phyloP scores from a whole-genome alignment of 2,113 vertebrate genomes.

The Holacanthus passer region DNA sequence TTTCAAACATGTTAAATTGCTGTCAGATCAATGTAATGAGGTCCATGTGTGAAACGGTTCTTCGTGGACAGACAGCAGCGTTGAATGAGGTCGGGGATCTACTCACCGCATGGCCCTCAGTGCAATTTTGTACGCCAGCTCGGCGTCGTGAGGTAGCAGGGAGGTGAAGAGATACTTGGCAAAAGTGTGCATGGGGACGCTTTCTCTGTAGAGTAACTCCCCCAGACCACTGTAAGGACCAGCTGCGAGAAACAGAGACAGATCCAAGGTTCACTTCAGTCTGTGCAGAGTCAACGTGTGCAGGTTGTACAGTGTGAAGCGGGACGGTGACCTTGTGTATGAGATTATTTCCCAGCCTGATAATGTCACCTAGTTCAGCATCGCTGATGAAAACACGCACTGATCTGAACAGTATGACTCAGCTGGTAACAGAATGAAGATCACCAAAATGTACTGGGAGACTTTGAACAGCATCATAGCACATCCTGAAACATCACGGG shows the following conservation, averaged over 20 bases:
- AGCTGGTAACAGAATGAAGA: slow-evolving; percentile 11
- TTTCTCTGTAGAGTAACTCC: slow-evolving; percentile 95
- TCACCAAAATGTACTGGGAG: neutral
- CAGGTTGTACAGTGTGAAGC: too few relatives aligned
- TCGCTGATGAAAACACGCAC: neutral
- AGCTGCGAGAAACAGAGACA: slow-evolving; percentile 80
- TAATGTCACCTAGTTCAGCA: neutral
- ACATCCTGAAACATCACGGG: neutral
- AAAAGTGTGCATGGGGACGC: slow-evolving; percentile 99
- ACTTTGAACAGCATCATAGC: neutral
- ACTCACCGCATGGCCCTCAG: slow-evolving; percentile 99
- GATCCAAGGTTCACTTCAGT: slow-evolving; percentile 6
- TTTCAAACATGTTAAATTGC: neutral
- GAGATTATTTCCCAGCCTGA: slow-evolving; percentile 1
- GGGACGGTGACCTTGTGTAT: neutral
- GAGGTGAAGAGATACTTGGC: slow-evolving; percentile 99
- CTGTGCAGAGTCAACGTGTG: neutral
- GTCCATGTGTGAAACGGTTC: neutral
- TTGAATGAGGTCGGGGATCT: neutral
- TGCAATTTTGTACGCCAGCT: slow-evolving; percentile 97
- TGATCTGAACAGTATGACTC: neutral
- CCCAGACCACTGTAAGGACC: slow-evolving; percentile 97
- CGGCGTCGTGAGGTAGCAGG: slow-evolving; percentile 99
- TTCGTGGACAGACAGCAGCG: too few relatives aligned
- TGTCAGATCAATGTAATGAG: neutral